Percentiles rank a stretch among this genome's conserved stretches.
Conservation (phyloP, 2,888 invertebrate genomes). For the Antheraea yamamai region DNA sequence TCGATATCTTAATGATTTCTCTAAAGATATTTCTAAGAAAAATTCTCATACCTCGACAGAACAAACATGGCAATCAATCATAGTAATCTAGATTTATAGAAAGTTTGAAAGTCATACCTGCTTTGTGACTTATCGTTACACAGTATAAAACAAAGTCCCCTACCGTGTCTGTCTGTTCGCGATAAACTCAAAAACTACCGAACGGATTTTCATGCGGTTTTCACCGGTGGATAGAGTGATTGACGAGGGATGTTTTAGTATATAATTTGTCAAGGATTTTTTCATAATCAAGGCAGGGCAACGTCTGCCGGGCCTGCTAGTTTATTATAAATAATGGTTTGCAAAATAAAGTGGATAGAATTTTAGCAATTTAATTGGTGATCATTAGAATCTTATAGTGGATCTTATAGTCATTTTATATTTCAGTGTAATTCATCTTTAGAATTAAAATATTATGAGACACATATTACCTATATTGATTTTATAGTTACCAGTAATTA, state of each 20-base stretch:
- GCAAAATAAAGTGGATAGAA: background rate
- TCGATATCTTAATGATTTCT: background rate
- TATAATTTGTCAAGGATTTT: no score
- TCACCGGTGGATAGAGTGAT: no score
- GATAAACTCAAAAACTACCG: no score
- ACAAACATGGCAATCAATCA: conserved; percentile 21
- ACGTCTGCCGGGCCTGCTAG: no score
- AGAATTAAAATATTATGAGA: background rate
- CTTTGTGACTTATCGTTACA: background rate
- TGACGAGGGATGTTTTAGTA: no score
- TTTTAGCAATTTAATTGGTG: background rate
- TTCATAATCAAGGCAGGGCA: no score
- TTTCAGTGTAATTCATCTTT: background rate
- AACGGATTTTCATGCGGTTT: no score
- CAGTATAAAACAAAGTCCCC: no score
- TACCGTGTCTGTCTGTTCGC: no score
- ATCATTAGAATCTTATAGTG: background rate
- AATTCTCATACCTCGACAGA: conserved; percentile 9
- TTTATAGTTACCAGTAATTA: no score
- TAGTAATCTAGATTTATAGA: background rate
- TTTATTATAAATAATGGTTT: background rate
- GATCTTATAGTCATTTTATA: background rate
- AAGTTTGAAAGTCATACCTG: background rate
- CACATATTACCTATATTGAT: no score
- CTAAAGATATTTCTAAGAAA: background rate